Percentiles rank a stretch among this genome's conserved stretches.
phyloP scores from a whole-genome alignment of 2,888 invertebrate species.

The Rhagophthalmus giganteus region DNA sequence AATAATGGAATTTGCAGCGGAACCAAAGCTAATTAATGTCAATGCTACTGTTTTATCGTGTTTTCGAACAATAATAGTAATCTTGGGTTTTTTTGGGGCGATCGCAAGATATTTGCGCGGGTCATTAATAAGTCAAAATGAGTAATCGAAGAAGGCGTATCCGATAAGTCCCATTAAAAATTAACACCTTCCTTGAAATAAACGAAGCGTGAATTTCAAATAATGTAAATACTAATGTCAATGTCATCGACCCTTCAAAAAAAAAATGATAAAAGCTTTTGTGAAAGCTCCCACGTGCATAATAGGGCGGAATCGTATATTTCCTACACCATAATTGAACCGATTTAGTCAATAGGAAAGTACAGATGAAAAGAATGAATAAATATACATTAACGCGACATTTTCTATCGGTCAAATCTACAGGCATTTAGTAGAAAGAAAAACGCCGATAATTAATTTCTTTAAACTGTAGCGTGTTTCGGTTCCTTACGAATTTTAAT shows the following conservation, averaged over 20 bases:
- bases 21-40: conserved; percentile 7
- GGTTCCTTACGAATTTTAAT: neutral
- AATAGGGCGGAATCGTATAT: conserved; percentile 1
- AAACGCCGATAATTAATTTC: neutral
- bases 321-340: conserved; percentile 1
- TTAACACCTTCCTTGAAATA: conserved; percentile 1
- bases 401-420: conserved; percentile 12
- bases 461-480: neutral
- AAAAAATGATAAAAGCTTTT: neutral
- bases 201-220: conserved; percentile 1
- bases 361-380: neutral
- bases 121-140: too few species aligned
- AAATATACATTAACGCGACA: conserved; percentile 3
- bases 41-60: conserved; percentile 6
- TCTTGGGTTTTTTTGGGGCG: neutral
- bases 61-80: neutral
- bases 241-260: conserved; percentile 15
- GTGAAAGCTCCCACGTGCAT: neutral
- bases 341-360: neutral
- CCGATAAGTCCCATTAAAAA: conserved; percentile 1
- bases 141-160: neutral
- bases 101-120: neutral
- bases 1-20: conserved; percentile 4
- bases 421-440: too few species aligned
- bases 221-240: conserved; percentile 7